These are phyloP conservation scores for Apotomis turbidana DNA, from an alignment of 2,888 invertebrate species.

Conservation along the genomic window DNA sequence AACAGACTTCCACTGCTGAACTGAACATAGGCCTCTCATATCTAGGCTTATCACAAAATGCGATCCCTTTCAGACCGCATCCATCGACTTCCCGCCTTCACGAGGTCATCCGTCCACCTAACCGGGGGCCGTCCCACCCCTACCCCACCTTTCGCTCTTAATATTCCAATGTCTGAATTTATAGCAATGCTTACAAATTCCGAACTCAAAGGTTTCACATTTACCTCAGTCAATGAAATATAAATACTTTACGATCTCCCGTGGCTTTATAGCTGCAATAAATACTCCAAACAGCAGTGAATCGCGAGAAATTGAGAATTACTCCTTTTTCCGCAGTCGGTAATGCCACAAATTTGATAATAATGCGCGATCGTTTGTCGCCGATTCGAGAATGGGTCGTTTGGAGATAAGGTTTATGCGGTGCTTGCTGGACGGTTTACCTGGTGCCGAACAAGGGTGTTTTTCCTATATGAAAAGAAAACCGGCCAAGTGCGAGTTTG, in stretches of 20 bases:
- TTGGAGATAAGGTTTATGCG: slow-evolving; percentile 21
- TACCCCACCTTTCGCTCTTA: too few species aligned
- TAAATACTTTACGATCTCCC: slow-evolving; percentile 23
- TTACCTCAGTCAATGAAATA: slow-evolving; percentile 11
- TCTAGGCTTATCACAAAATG: too few species aligned
- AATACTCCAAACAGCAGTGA: neutral
- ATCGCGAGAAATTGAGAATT: slow-evolving; percentile 25
- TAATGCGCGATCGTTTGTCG: slow-evolving; percentile 26
- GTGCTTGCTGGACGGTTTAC: neutral
- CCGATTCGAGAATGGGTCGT: slow-evolving; percentile 21
- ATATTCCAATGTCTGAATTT: too few species aligned
- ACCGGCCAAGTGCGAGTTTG: too few species aligned
- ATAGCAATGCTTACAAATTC: neutral
- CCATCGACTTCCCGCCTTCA: too few species aligned
- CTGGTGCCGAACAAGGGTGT: neutral
- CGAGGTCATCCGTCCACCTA: too few species aligned
- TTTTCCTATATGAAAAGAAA: too few species aligned
- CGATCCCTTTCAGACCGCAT: too few species aligned
- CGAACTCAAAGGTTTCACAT: neutral
- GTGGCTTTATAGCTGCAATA: slow-evolving; percentile 24
- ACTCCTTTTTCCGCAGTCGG: slow-evolving; percentile 18
- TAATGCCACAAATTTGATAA: slow-evolving; percentile 33
- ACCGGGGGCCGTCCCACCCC: too few species aligned
- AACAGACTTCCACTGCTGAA: too few species aligned
- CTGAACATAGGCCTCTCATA: too few species aligned